Evolutionary conservation across 2,888 invertebrate genomes (phyloP), one percentile per base, ranked within the genome.

Genomic region (Epistrophe eligans): DNA sequence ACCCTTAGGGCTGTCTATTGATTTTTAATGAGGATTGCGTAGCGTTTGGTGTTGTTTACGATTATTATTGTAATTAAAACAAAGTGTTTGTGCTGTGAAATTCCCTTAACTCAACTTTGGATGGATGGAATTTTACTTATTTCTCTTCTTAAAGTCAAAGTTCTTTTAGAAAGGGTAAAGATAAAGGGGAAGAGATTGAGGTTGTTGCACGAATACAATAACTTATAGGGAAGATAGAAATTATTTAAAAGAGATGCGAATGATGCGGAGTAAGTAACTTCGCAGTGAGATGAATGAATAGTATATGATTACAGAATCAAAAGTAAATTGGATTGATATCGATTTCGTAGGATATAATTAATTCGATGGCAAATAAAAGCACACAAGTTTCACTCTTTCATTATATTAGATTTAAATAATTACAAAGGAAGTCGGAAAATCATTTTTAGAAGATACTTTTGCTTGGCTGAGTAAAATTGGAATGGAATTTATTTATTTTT

Each of bases 21-120:
- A 87, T 83, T 87, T 87, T 87, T 87, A 87, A 87, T 83, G 87
- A 87, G 83, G 48, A 71, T 62, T 79, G 66, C 83, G 76, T 87
- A 87, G 79, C 71, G 79, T 57, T 70, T 55, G 52, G 52, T 60
- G 87, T 82, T 83, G 83, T 87, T 87, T 87, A 87, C 79, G 87
- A 83, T 87, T 87, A 87, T 83, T 76, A 76, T 74, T 82, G 74
- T 79, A 85, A 85, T 87, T 87, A 87, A 87, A 79, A 67, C 67
- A 74, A 83, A 87, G 83, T 83, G 87, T 83, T 87, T 74, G 82
- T 71, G 71, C 60, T 79, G 50, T 52, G 67, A 70, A 71, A 79
- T 71, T 45, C 38, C 60, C 40, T 57, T 40, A 70, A 43, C 62
- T 80, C 64, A 64, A 38, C 66, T 6, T 9, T 55, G 13, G 24